A percentile compares a stretch with the other conserved stretches of the same genome.
Conservation (phyloP, 2,113 vertebrate genomes). For the Varanus komodoensis region DNA sequence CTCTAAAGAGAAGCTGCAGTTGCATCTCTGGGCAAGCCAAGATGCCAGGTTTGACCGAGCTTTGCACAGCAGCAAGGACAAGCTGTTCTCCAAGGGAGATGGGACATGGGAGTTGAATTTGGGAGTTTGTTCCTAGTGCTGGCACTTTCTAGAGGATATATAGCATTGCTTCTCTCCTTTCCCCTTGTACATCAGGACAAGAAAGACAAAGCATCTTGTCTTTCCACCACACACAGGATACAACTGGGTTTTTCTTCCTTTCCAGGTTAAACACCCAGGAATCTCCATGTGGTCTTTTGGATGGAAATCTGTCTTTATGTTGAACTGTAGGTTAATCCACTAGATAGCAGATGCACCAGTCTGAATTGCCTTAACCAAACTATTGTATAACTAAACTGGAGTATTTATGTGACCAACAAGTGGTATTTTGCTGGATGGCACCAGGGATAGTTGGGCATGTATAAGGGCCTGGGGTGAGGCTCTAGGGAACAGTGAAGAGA, state of each 20-base stretch:
- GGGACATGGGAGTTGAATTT: too few species aligned
- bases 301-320: background rate
- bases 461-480: background rate
- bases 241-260: background rate
- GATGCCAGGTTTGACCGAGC: too few species aligned
- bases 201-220: background rate
- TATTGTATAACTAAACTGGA: background rate
- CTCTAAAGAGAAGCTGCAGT: background rate
- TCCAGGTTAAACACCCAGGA: background rate
- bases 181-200: background rate
- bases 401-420: background rate
- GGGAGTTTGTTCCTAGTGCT: too few species aligned
- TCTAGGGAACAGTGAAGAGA: constrained; percentile 22
- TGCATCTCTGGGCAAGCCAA: background rate
- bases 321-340: background rate
- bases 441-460: background rate
- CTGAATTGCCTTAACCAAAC: background rate
- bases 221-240: background rate
- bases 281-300: background rate
- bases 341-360: background rate
- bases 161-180: background rate
- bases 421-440: background rate
- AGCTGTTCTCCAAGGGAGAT: too few species aligned
- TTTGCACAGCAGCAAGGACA: too few species aligned
- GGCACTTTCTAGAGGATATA: too few species aligned